Evolutionary conservation across 2,797 vertebrate species (phyloP).

Genomic region (Spinus pinus): DNA sequence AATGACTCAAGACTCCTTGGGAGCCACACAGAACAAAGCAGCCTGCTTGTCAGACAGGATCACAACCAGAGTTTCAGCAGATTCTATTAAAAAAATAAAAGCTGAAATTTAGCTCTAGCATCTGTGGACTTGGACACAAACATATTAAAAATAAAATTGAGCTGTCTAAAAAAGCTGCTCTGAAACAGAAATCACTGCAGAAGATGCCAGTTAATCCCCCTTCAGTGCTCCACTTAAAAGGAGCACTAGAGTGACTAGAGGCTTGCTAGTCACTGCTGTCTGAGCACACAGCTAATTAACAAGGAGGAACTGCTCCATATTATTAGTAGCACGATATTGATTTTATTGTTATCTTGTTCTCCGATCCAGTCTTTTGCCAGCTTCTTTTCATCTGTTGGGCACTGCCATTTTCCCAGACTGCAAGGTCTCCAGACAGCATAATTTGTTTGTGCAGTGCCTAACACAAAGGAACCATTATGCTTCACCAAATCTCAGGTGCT

Average conservation of each 20-base stretch:
- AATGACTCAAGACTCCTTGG: fast-evolving
- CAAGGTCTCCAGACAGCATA: background rate
- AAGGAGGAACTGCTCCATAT: background rate
- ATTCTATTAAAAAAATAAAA: background rate
- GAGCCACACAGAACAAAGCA: fast-evolving
- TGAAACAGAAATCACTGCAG: background rate
- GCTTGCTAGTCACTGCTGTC: background rate
- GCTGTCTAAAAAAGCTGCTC: background rate
- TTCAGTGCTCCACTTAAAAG: background rate
- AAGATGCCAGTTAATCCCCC: background rate
- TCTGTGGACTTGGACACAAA: background rate
- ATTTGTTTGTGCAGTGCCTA: background rate
- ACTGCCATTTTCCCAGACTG: background rate
- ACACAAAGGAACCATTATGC: conserved; percentile 23
- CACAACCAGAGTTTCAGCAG: background rate
- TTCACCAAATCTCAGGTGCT: background rate
- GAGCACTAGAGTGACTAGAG: background rate
- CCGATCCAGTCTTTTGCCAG: background rate
- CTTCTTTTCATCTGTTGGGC: background rate
- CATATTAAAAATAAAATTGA: background rate
- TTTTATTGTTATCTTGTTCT: conserved; percentile 37
- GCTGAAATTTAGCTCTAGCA: background rate
- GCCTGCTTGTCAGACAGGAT: background rate
- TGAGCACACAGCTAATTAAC: background rate
- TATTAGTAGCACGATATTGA: conserved; percentile 11